Evolutionary conservation across 1,140 invertebrate genomes (phyloP), one percentile per base, ranked within the genome.

Genomic region (Homalodisca vitripennis): DNA sequence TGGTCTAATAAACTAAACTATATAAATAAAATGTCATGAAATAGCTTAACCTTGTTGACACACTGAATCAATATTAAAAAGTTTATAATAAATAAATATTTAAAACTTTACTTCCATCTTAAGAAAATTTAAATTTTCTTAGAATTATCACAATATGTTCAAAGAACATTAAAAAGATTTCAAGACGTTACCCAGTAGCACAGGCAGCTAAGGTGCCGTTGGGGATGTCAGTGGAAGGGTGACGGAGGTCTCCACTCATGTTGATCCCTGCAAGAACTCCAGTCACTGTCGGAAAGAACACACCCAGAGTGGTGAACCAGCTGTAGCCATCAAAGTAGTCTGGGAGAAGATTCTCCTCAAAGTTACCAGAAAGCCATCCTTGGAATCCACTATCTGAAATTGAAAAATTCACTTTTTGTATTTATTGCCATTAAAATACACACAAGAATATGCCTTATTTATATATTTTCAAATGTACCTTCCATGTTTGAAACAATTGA

Each of bases 231-330:
- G 87, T 87, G 13, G 92, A 92, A 0, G 97, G 96, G 75, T 95
- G 89, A 68, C 88, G 87, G 48, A 99, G 84, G 81, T 99, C 96
- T 14, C 95, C 95, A 80, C 94, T 97, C 96, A 99, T 98, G 79
- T 98, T 98, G 72, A 98, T 94, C 51, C 97, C 97, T 51, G 96
- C 94, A 69, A 98, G 84, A 57, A 98, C 93, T 27, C 95, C 95
- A 67, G 94, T 93, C 65, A 97, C 88, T 57, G 96, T 94, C 63
- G 95, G 92, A 82, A 98, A 94, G 81, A 97, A 95, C n/a, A 97
- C 92, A 47, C 94, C 94, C 81, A 96, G 94, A 55, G 96, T 92
- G 17, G 89, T 92, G 78, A 97, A 97, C 92, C 93, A 96, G 67
- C 86, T 91, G 72, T 94, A 89, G 20, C 86, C 87, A 65, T 90